Base-by-base conservation (phyloP, 2,797 vertebrate genomes). In the Adrianichthys oophorus region DNA sequence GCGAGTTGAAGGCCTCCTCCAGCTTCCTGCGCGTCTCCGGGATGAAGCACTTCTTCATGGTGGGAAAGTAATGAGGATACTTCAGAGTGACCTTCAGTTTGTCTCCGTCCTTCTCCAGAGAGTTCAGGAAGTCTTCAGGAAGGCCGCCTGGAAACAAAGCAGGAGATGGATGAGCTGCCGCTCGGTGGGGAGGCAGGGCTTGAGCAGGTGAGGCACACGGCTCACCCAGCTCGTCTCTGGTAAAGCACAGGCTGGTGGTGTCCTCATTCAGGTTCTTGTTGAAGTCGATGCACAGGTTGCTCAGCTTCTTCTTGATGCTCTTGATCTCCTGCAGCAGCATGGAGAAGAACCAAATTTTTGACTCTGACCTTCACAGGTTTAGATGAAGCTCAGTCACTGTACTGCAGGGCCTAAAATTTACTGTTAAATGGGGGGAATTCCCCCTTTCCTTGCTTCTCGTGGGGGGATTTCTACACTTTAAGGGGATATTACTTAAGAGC, bases 241-340 rank as follows among this genome's bases (percentile, higher is more conserved):
- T 93, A 87, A 98, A 97, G 13, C 85, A 82, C 80, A 98, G 78
- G 68, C 87, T 92, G 54, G 96, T 98, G 0, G 94, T 94, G 78
- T 98, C 96, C 54, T 99, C 97, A 0, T 98, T 99, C 79, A 99
- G 87, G 87, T 98, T 95, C 86, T 97, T 98, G 90, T 94, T 97
- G 91, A 99, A 99, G 74, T 98, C 96, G 10, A 98, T 98, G 89
- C 93, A 94, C 18, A 98, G 87, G 17, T 92, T 89, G 1, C 96
- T 98, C 72, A 98, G 88, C 70, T 92, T 92, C 76, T 99, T 98
- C 92, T 98, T 97, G 77, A 99, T 98, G 29, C 32, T 87, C 86
- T 95, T 98, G 76, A 99, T 95, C 91, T 96, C 94, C 97, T 99
- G 78, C 51, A 43, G 50, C 3, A 53, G 47, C 10, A 68, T 6